Percentiles rank a stretch among this genome's conserved stretches.
phyloP scores from a whole-genome alignment of 2,113 vertebrate genomes.

The Apus apus region DNA sequence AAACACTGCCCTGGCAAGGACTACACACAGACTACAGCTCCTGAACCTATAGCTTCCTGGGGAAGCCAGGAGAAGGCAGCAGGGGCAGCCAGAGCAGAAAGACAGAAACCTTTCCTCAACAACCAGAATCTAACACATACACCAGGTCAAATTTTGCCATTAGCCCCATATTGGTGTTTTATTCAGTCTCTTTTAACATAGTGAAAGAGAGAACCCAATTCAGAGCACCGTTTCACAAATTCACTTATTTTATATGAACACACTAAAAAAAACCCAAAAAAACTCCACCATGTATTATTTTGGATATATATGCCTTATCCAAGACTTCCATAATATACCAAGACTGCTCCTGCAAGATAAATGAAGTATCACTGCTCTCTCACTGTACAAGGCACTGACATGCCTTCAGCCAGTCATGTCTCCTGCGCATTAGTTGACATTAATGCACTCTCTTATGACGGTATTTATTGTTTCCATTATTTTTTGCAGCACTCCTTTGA shows the following conservation, averaged over 20 bases:
- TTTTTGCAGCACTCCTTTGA: conserved; percentile 38
- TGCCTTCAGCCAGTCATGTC: not conserved
- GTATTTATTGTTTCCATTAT: conserved; percentile 39
- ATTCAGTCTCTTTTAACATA: not conserved
- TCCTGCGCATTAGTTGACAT: not conserved
- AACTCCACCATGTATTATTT: not conserved
- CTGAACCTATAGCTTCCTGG: not conserved
- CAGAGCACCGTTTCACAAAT: not conserved
- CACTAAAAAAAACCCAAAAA: not conserved
- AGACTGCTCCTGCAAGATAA: not conserved
- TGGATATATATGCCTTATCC: not conserved
- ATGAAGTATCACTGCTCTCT: not conserved
- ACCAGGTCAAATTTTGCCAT: not conserved
- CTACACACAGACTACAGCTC: fast-evolving
- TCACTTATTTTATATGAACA: not conserved
- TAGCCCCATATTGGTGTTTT: not conserved
- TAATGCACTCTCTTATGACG: conserved; percentile 2
- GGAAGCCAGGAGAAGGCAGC: fast-evolving
- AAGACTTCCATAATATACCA: not conserved
- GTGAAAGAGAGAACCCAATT: not conserved
- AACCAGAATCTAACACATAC: fast-evolving
- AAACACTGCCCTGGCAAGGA: fast-evolving
- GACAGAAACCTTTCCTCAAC: not conserved
- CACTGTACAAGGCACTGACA: not conserved
- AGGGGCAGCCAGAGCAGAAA: not conserved